Percentiles rank a stretch among this genome's conserved stretches.
Conservation (phyloP, 2,113 vertebrate species). For the Myrmecophaga tridactyla region DNA sequence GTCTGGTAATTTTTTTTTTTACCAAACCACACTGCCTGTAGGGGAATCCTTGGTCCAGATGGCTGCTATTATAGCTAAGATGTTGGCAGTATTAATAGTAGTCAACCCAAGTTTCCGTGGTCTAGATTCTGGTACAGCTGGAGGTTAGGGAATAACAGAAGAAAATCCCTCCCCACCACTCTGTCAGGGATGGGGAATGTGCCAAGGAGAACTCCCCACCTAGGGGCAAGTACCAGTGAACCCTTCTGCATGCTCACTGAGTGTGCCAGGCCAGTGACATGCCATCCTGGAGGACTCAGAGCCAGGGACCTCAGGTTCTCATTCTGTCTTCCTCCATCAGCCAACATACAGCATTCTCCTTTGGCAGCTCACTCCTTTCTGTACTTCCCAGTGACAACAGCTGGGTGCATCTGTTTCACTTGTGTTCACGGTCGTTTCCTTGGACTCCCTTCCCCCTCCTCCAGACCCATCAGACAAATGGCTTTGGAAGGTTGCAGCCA, state of each 20-base stretch:
- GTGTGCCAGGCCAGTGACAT: not conserved
- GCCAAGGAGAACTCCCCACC: slow-evolving; percentile 26
- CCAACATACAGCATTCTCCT: not conserved
- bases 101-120: not conserved
- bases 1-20: slow-evolving; percentile 33
- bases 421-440: not conserved
- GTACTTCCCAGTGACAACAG: not conserved
- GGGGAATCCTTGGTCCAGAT: slow-evolving; percentile 38
- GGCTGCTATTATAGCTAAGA: not conserved
- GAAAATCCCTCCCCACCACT: not conserved
- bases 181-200: not conserved
- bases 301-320: not conserved
- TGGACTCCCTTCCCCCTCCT: not conserved
- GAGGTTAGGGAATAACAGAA: not conserved
- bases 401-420: slow-evolving; percentile 49
- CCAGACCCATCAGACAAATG: not conserved
- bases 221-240: not conserved
- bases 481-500: slow-evolving; percentile 18
- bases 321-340: not conserved
- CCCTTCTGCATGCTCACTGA: not conserved
- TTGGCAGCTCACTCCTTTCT: not conserved
- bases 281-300: not conserved
- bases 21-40: not conserved
- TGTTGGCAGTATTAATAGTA: not conserved
- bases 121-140: slow-evolving; percentile 21